phyloP scores from a whole-genome alignment of 2,797 vertebrate genomes.

The Notolepis coatsorum region DNA sequence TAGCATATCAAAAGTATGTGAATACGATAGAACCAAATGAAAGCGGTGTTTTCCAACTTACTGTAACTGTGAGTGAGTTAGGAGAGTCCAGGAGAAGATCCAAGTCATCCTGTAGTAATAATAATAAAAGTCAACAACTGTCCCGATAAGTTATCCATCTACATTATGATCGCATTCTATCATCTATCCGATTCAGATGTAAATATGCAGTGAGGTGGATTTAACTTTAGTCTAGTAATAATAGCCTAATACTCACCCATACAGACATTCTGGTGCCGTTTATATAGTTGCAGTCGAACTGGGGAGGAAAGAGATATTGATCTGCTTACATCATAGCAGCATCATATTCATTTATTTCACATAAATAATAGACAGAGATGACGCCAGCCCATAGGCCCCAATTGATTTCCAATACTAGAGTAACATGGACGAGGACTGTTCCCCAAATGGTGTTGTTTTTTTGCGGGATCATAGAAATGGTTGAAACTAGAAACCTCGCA shows the following conservation, averaged over 20 bases:
- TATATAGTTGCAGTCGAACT: not conserved
- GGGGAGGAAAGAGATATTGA: not conserved
- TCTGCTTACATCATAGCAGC: not conserved
- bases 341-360: not conserved
- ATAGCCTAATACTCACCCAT: slow-evolving; percentile 72
- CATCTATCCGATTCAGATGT: not conserved
- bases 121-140: slow-evolving; percentile 22
- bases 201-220: not conserved
- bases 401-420: no score
- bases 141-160: not conserved
- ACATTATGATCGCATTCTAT: not conserved
- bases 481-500: not conserved
- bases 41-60: slow-evolving; percentile 49
- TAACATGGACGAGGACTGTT: not conserved
- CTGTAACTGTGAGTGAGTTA: slow-evolving; percentile 72
- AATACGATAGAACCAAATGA: not conserved
- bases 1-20: not conserved
- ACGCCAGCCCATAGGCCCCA: not conserved
- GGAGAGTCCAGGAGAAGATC: slow-evolving; percentile 80
- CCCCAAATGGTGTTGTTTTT: slow-evolving; percentile 2
- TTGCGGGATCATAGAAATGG: not conserved
- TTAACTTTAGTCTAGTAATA: no score
- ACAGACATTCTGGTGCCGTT: slow-evolving; percentile 55
- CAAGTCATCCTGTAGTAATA: slow-evolving; percentile 76
- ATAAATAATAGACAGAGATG: not conserved